phyloP scores from a whole-genome alignment of 2,888 invertebrate species.

The Aromia moschata region DNA sequence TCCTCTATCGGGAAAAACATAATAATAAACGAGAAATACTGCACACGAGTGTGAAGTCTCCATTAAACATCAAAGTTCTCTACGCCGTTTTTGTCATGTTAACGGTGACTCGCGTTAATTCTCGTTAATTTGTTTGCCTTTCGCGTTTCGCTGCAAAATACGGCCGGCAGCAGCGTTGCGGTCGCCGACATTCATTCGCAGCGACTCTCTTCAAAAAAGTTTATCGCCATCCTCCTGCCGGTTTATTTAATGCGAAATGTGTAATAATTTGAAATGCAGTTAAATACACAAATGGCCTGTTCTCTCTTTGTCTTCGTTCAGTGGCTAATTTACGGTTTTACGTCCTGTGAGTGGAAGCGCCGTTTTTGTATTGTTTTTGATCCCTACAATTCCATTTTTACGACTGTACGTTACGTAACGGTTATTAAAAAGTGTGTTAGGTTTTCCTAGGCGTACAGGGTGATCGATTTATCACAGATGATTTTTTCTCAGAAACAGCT shows the following conservation, averaged over 20 bases:
- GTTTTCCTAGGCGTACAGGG: no score
- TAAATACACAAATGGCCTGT: slow-evolving; percentile 1
- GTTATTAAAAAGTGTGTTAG: no score
- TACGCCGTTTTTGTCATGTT: no score
- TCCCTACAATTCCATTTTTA: no score
- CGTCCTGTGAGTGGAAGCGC: no score
- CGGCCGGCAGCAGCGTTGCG: not conserved
- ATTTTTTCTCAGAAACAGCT: no score
- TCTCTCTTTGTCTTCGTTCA: not conserved
- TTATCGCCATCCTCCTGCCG: not conserved
- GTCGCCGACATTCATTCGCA: not conserved
- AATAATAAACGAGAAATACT: not conserved
- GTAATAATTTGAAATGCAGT: slow-evolving; percentile 2
- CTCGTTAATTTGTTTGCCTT: slow-evolving; percentile 12
- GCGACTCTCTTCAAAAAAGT: not conserved
- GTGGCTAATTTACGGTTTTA: not conserved
- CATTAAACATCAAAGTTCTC: no score
- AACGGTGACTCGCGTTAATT: not conserved
- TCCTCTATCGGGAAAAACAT: no score
- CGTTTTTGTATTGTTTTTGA: no score
- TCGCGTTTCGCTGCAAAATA: slow-evolving; percentile 1
- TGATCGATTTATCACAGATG: no score
- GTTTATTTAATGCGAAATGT: slow-evolving; percentile 1
- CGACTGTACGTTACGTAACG: no score
- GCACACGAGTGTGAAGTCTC: not conserved